Evolutionary conservation across 2,797 vertebrate genomes (phyloP).

Genomic region (Capromys pilorides): DNA sequence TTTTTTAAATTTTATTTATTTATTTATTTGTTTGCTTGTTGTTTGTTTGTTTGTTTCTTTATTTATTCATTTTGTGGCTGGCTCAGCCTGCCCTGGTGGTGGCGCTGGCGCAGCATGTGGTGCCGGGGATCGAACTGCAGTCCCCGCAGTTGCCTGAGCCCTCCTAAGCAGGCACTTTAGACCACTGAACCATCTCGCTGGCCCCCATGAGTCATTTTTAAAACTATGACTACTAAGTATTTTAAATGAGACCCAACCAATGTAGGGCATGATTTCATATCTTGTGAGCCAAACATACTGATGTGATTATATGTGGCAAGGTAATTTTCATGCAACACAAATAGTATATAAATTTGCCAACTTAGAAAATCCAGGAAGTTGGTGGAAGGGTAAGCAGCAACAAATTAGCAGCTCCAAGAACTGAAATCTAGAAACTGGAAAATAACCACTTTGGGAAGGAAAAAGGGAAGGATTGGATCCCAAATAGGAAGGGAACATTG

Average conservation of each 20-base stretch:
- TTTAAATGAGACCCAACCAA: conserved; percentile 27
- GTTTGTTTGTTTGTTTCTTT: too few relatives aligned
- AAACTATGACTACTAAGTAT: not conserved
- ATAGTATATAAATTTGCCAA: not conserved
- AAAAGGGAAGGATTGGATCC: not conserved
- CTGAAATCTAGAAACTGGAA: not conserved
- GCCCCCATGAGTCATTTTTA: not conserved
- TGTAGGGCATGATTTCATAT: not conserved
- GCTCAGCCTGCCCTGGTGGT: too few relatives aligned
- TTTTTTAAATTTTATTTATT: too few relatives aligned
- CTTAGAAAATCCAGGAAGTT: not conserved
- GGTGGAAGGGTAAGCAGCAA: not conserved
- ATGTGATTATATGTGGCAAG: conserved; percentile 9
- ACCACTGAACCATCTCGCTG: too few relatives aligned
- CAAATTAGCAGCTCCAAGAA: not conserved
- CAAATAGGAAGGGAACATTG: not conserved
- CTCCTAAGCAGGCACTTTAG: too few relatives aligned
- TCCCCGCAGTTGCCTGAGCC: too few relatives aligned
- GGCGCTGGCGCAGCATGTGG: too few relatives aligned
- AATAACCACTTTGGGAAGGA: not conserved
- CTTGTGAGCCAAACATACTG: not conserved
- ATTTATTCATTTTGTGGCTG: too few relatives aligned
- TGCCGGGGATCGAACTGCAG: too few relatives aligned
- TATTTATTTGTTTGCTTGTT: too few relatives aligned
- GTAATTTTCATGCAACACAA: not conserved